Percentiles rank a stretch among this genome's conserved stretches.
Conservation (phyloP, 1,140 invertebrate species). For the Paralvinella palmiformis region DNA sequence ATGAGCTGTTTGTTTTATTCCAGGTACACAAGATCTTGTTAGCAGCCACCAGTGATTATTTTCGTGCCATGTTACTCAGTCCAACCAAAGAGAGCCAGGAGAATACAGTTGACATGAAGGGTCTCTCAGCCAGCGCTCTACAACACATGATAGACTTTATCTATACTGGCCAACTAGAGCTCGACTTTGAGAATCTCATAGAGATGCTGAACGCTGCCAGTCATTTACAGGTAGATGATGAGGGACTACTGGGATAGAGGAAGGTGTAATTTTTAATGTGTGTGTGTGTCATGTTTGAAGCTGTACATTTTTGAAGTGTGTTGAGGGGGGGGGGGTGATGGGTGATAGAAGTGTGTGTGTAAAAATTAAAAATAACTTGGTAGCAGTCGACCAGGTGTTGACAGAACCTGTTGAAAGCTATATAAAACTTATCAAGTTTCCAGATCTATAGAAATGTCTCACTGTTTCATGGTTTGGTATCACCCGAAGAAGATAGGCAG, state of each 20-base stretch:
- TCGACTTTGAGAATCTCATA: slow-evolving; percentile 41
- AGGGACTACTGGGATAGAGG: no score
- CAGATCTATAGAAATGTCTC: no score
- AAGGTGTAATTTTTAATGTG: no score
- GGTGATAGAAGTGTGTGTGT: no score
- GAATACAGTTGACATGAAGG: slow-evolving; percentile 66
- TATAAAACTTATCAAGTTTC: no score
- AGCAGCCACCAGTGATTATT: slow-evolving; percentile 45
- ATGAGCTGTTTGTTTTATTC: slow-evolving; percentile 19
- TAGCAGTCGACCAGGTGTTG: no score
- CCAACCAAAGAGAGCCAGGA: slow-evolving; percentile 57
- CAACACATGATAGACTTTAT: slow-evolving; percentile 79
- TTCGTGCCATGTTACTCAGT: slow-evolving; percentile 46
- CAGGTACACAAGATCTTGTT: slow-evolving; percentile 45
- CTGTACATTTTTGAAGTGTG: slow-evolving; percentile 32
- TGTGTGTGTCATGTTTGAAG: no score
- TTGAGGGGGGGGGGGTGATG: no score
- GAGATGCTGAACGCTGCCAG: slow-evolving; percentile 47
- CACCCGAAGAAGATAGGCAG: no score
- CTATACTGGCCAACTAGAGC: slow-evolving; percentile 65
- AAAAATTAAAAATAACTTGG: no score
- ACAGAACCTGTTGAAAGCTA: no score
- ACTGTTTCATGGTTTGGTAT: no score
- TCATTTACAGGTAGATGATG: slow-evolving; percentile 31
- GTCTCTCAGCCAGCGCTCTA: slow-evolving; percentile 69